Evolutionary conservation across 2,888 invertebrate genomes (phyloP).

Genomic region (Odontothrips loti): DNA sequence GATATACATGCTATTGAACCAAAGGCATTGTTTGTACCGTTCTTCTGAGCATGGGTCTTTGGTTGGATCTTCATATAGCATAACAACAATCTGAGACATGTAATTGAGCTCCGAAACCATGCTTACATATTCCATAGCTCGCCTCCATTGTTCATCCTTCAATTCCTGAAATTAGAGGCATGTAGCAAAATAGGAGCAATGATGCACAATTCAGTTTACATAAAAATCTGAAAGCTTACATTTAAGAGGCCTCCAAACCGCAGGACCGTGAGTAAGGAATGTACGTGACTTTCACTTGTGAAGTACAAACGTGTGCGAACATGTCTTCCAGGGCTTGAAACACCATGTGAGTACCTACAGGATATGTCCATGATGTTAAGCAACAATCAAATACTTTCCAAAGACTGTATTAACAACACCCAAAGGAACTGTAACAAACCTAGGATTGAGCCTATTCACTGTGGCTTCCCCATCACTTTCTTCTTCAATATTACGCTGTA

Average conservation of each 20-base stretch:
- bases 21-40: conserved; percentile 40
- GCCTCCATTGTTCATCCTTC: conserved; percentile 95
- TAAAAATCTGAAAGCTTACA: conserved; percentile 51
- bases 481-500: conserved; percentile 90
- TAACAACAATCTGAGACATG: conserved; percentile 98
- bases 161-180: conserved; percentile 51
- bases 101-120: conserved; percentile 98
- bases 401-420: no score
- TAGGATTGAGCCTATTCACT: conserved; percentile 92
- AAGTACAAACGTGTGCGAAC: conserved; percentile 98
- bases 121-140: conserved; percentile 97
- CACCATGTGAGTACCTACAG: conserved; percentile 88
- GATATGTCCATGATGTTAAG: conserved; percentile 20
- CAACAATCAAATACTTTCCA: not conserved
- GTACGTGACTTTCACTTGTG: conserved; percentile 98
- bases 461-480: conserved; percentile 86
- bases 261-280: conserved; percentile 92
- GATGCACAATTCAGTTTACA: no score
- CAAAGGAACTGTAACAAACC: conserved; percentile 49
- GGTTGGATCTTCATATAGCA: conserved; percentile 98
- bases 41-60: conserved; percentile 89
- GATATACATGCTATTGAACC: no score
- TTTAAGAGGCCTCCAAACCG: conserved; percentile 87
- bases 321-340: conserved; percentile 95
- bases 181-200: not conserved